Percentiles rank a stretch among this genome's conserved stretches.
Conservation (phyloP, 2,797 vertebrate genomes). For the Sebastes jordani region DNA sequence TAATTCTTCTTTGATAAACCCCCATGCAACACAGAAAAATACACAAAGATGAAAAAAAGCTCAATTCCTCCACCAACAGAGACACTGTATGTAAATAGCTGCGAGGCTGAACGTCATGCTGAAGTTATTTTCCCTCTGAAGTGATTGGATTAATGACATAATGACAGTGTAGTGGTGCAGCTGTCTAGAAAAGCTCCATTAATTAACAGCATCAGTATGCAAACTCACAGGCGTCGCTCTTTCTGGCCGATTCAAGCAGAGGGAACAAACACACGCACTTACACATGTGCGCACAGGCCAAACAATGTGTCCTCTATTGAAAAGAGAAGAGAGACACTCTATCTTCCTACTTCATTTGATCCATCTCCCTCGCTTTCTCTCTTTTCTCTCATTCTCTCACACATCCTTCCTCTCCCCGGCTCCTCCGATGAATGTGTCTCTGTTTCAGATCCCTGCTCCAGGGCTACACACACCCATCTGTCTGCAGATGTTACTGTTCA, state of each 20-base stretch:
- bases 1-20: neutral
- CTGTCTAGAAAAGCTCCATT: constrained; percentile 74
- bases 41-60: constrained; percentile 14
- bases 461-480: constrained; percentile 81
- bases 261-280: constrained; percentile 58
- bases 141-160: constrained; percentile 74
- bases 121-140: constrained; percentile 59
- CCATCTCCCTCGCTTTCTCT: constrained; percentile 72
- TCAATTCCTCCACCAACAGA: constrained; percentile 16
- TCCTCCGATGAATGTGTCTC: constrained; percentile 81
- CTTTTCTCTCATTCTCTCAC: constrained; percentile 74
- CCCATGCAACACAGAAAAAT: neutral
- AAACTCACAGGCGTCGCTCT: constrained; percentile 71
- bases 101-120: constrained; percentile 27
- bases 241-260: constrained; percentile 41
- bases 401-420: constrained; percentile 80
- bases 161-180: constrained; percentile 66
- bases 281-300: constrained; percentile 59
- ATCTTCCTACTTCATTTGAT: constrained; percentile 82
- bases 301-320: constrained; percentile 84
- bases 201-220: constrained; percentile 81
- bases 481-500: constrained; percentile 78
- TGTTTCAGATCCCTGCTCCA: constrained; percentile 75
- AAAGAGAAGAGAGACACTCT: constrained; percentile 77
- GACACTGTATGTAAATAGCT: constrained; percentile 26